Base-by-base conservation (phyloP, 2,888 invertebrate genomes). In the Dioctria rufipes region DNA sequence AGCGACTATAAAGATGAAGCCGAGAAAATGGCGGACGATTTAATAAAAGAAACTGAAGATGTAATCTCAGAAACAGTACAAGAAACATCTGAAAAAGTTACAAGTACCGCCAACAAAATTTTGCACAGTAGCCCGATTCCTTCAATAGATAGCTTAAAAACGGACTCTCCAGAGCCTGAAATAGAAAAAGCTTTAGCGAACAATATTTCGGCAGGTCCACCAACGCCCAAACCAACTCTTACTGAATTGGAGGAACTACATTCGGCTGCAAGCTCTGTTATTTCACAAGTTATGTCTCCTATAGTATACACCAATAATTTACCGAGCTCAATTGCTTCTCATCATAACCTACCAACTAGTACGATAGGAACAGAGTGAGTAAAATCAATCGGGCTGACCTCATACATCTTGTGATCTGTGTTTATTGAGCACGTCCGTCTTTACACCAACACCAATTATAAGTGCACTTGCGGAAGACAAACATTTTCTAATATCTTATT, bases 161-260 rank as follows among this genome's bases (percentile, higher is more conserved):
- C 88, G 3, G 86, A 87, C 3, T 88, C 88, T 37, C 87, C 88
- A 9, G 89, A 89, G 82, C 88, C 89, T 67, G 89, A 89, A 85
- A 89, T 89, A 13, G 89, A 88, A 78, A 83, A 86, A 43, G 87
- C 86, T 2, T 82, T 88, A 81, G 87, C 88, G 66, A 88, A 88
- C 80, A 85, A 86, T 65, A 85, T 85, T 80, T 51, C 71, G 51
- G 77, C 49, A 65, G 86, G 85, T 82, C 86, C 88, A 51, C 87
- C 88, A 3, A 87, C 88, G 66, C 88, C 88, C 3, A 86, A 87
- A 63, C 88, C 89, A 5, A 87, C 87, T 37, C 83, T 86, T 69
- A 84, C 86, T 6, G 88, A 88, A 81, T 84, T 89, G 81, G 86
- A 85, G n/a, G 83, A 85, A 5, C 65, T 87, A 3, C 84, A 37